These are phyloP conservation scores for Siniperca chuatsi DNA, from an alignment of 2,113 vertebrate genomes.

Conservation along the genomic window DNA sequence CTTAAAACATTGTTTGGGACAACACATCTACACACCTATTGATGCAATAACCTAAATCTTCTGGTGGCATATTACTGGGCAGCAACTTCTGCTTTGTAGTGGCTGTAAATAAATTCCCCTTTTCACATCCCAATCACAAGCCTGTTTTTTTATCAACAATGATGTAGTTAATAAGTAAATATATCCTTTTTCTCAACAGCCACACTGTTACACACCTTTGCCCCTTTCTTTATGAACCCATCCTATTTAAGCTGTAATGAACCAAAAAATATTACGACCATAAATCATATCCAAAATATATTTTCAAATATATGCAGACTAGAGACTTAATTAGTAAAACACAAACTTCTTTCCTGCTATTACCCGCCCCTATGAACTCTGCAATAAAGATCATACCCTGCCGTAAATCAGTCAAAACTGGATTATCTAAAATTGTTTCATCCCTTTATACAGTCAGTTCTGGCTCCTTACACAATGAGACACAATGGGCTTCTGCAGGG, in stretches of 20 bases:
- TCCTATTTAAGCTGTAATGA: neutral
- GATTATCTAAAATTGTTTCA: neutral
- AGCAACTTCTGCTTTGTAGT: neutral
- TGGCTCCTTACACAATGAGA: neutral
- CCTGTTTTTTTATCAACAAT: no score
- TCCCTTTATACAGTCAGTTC: neutral
- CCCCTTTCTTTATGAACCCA: neutral
- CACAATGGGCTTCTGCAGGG: neutral
- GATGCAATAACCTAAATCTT: neutral
- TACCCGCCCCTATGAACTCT: neutral
- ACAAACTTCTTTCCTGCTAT: neutral
- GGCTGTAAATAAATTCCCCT: neutral
- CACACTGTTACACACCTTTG: neutral
- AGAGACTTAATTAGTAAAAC: neutral
- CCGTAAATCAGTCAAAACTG: neutral
- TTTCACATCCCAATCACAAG: neutral
- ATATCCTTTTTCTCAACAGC: neutral
- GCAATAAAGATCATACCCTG: neutral
- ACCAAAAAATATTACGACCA: neutral
- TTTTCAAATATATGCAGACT: neutral
- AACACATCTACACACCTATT: neutral
- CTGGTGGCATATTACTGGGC: neutral
- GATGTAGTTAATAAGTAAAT: neutral
- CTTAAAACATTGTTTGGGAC: neutral
- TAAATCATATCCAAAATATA: neutral